Evolutionary conservation across 2,888 invertebrate genomes (phyloP).

Genomic region (Agonopterix alstromeriana): DNA sequence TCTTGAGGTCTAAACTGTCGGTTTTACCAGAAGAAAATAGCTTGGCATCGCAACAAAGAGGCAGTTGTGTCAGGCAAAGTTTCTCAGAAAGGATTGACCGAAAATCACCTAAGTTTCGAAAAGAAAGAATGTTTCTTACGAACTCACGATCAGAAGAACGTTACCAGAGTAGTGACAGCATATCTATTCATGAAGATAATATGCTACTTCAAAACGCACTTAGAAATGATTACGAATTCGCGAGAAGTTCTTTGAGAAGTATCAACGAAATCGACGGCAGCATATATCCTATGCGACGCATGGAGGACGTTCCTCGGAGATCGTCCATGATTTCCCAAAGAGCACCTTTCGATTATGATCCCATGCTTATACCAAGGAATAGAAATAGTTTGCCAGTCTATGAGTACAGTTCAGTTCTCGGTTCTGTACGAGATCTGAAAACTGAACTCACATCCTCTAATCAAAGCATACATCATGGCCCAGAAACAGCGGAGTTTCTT

Average conservation of each 20-base stretch:
- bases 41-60: slow-evolving; percentile 67
- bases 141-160: slow-evolving; percentile 79
- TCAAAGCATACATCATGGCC: slow-evolving; percentile 74
- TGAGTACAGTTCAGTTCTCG: slow-evolving; percentile 57
- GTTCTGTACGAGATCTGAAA: slow-evolving; percentile 59
- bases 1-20: slow-evolving; percentile 84
- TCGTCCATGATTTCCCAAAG: slow-evolving; percentile 69
- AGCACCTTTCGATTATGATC: slow-evolving; percentile 61
- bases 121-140: slow-evolving; percentile 53
- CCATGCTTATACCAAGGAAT: slow-evolving; percentile 68
- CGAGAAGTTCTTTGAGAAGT: slow-evolving; percentile 61
- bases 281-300: slow-evolving; percentile 39
- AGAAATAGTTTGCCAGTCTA: slow-evolving; percentile 71
- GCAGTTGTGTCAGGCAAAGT: slow-evolving; percentile 68
- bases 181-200: slow-evolving; percentile 65
- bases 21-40: slow-evolving; percentile 86
- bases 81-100: slow-evolving; percentile 69
- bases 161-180: slow-evolving; percentile 73
- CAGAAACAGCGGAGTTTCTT: slow-evolving; percentile 72
- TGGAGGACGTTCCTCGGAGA: slow-evolving; percentile 53
- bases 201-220: slow-evolving; percentile 54
- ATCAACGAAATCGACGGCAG: slow-evolving; percentile 55
- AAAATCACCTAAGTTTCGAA: slow-evolving; percentile 62
- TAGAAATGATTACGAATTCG: slow-evolving; percentile 53
- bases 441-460: slow-evolving; percentile 59